Percentiles rank a stretch among this genome's conserved stretches.
These are phyloP conservation scores for Mesochorus sp. DNA, from an alignment of 2,888 invertebrate species.

Conservation along the genomic window DNA sequence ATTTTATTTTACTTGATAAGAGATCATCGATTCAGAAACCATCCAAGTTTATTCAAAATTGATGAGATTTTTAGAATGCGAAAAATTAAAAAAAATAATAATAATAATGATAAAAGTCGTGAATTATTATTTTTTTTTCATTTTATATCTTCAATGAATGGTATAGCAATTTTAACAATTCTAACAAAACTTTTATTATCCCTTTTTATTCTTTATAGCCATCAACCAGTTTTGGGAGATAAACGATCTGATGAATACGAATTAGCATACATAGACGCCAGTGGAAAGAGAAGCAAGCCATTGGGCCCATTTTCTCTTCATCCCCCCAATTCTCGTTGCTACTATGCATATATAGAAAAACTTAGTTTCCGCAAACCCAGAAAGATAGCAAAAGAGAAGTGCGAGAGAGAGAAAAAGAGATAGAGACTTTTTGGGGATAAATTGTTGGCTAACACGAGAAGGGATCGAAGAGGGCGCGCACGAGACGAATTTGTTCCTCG, in stretches of 20 bases:
- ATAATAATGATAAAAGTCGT: not conserved
- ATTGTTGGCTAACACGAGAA: conserved; percentile 67
- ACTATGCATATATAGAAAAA: conserved; percentile 38
- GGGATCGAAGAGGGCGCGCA: conserved; percentile 51
- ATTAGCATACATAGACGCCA: conserved; percentile 44
- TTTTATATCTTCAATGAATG: not conserved
- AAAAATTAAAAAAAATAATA: too few relatives aligned
- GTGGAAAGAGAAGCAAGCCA: not conserved
- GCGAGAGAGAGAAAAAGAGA: conserved; percentile 52
- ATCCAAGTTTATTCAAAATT: too few relatives aligned
- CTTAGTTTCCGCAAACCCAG: conserved; percentile 8
- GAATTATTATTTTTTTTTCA: not conserved
- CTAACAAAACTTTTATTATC: conserved; percentile 29
- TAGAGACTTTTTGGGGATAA: conserved; percentile 59
- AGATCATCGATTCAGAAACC: too few relatives aligned
- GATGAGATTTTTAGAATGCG: too few relatives aligned
- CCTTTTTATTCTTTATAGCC: conserved; percentile 8
- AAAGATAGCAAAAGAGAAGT: conserved; percentile 10
- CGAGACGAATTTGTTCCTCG: conserved; percentile 18
- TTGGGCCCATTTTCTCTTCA: conserved; percentile 21
- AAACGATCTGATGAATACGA: conserved; percentile 50
- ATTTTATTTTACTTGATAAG: conserved; percentile 1
- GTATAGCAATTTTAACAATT: conserved; percentile 6
- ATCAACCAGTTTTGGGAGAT: conserved; percentile 49
- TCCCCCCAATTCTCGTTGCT: conserved; percentile 32